Evolutionary conservation across 2,113 vertebrate genomes (phyloP).

Genomic region (Talpa occidentalis): DNA sequence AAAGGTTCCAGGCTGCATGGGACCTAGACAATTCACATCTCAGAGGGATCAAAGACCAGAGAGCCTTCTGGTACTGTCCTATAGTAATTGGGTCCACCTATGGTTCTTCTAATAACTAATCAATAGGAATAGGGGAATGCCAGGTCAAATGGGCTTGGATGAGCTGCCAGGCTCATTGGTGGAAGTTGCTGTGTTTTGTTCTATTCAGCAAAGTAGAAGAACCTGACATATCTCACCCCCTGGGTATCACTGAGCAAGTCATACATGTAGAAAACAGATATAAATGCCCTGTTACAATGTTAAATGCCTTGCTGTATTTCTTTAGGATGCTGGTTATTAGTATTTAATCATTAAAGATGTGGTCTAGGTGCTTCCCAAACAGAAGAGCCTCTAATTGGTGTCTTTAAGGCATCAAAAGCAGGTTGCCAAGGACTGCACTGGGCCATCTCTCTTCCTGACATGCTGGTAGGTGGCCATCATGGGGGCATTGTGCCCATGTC

Average conservation of each 20-base stretch:
- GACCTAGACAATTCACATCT: not conserved
- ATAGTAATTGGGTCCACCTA: not conserved
- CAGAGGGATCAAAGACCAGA: not conserved
- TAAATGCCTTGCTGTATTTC: not conserved
- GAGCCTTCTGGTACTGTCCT: not conserved
- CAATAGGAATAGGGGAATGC: not conserved
- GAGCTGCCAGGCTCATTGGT: not conserved
- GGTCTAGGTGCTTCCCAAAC: not conserved
- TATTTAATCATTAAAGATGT: not conserved
- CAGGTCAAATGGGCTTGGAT: accelerated
- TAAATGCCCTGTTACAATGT: not conserved
- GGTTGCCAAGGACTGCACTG: not conserved
- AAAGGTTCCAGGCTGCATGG: not conserved
- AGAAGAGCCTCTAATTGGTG: not conserved
- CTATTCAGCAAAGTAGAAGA: not conserved
- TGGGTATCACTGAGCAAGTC: not conserved
- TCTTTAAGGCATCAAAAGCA: not conserved
- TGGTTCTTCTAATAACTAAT: not conserved
- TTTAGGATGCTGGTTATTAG: not conserved
- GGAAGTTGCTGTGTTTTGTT: not conserved
- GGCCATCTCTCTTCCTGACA: not conserved
- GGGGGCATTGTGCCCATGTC: accelerated
- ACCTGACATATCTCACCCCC: not conserved
- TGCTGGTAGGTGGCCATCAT: not conserved
- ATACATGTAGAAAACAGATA: not conserved